These are phyloP conservation scores for Dendroctonus valens DNA, from an alignment of 1,140 invertebrate species.

Conservation along the genomic window DNA sequence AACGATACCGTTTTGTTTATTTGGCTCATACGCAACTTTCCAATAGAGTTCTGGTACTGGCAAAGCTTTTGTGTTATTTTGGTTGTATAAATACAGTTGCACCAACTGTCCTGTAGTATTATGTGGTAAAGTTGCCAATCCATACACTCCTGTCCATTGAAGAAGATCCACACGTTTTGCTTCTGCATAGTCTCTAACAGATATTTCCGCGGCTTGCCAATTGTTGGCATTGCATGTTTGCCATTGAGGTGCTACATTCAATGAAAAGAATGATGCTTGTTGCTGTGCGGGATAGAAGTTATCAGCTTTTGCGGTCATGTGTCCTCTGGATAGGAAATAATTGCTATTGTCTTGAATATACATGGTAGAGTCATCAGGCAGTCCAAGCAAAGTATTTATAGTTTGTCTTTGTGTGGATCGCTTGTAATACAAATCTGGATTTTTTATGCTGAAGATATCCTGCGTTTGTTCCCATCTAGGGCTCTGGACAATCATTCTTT, in stretches of 20 bases:
- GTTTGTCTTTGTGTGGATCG: slow-evolving; percentile 40
- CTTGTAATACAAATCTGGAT: slow-evolving; percentile 41
- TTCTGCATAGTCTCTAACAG: slow-evolving; percentile 49
- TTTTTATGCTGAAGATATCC: slow-evolving; percentile 40
- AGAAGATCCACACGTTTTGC: slow-evolving; percentile 45
- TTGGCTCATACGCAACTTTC: slow-evolving; percentile 61
- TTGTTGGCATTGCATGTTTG: slow-evolving; percentile 58
- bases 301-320: slow-evolving; percentile 65
- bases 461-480: slow-evolving; percentile 44
- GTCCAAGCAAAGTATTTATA: slow-evolving; percentile 44
- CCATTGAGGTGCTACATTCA: slow-evolving; percentile 63
- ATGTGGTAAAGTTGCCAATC: slow-evolving; percentile 54
- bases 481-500: slow-evolving; percentile 36
- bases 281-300: slow-evolving; percentile 62
- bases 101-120: slow-evolving; percentile 45
- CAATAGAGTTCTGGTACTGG: slow-evolving; percentile 60
- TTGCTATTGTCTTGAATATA: slow-evolving; percentile 57
- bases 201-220: slow-evolving; percentile 54
- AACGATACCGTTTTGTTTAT: slow-evolving; percentile 54
- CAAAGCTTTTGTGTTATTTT: slow-evolving; percentile 49
- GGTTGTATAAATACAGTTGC: slow-evolving; percentile 51
- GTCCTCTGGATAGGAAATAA: slow-evolving; percentile 60
- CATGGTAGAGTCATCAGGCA: slow-evolving; percentile 37
- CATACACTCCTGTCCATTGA: slow-evolving; percentile 58
- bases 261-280: slow-evolving; percentile 51